These are phyloP conservation scores for Zosterops japonicus DNA, from an alignment of 2,113 vertebrate genomes.

Conservation along the genomic window DNA sequence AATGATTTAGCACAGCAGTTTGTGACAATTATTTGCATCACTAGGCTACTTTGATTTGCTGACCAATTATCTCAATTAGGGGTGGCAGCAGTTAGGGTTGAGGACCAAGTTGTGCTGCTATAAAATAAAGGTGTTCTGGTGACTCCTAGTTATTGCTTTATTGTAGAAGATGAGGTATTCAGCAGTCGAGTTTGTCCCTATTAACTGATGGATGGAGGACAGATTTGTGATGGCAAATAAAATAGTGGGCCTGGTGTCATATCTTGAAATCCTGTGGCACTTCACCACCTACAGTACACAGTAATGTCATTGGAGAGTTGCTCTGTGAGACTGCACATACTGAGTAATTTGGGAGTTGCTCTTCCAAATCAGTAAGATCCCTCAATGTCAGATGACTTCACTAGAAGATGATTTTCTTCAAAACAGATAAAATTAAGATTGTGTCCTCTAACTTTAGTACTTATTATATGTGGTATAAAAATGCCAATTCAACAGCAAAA, in stretches of 20 bases:
- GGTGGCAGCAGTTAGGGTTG: not conserved
- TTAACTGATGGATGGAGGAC: not conserved
- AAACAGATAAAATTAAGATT: not conserved
- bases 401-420: not conserved
- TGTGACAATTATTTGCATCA: slow-evolving; percentile 52
- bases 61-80: slow-evolving; percentile 41
- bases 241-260: not conserved
- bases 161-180: not conserved
- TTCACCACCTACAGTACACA: not conserved
- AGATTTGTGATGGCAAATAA: not conserved
- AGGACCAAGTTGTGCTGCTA: not conserved
- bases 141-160: not conserved
- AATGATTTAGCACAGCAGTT: not conserved
- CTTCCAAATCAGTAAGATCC: not conserved
- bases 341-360: not conserved
- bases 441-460: not conserved
- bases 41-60: slow-evolving; percentile 45
- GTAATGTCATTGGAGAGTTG: not conserved
- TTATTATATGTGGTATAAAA: not conserved
- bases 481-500: not conserved
- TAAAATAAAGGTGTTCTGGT: not conserved
- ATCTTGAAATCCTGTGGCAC: not conserved
- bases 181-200: not conserved
- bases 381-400: not conserved
- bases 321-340: not conserved